A percentile compares a stretch with the other conserved stretches of the same genome.
Conservation (phyloP, 1,140 invertebrate genomes). For the Scaptomyza pallida region DNA sequence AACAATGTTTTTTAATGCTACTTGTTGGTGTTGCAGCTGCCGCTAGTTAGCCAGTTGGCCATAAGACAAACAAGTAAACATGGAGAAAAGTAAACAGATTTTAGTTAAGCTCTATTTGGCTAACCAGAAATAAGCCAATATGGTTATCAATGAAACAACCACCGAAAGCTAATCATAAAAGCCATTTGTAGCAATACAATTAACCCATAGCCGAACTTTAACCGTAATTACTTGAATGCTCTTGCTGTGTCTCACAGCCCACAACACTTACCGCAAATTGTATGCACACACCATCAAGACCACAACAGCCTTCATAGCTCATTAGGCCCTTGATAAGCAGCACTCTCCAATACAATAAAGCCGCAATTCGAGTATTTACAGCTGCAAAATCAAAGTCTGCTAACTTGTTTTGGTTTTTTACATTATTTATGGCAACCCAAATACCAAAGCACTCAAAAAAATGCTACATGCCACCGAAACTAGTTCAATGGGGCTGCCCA, state of each 20-base stretch:
- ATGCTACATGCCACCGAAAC: slow-evolving; percentile 72
- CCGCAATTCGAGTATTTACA: slow-evolving; percentile 25
- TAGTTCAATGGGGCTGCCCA: slow-evolving; percentile 78
- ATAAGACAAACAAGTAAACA: slow-evolving; percentile 40
- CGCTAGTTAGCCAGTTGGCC: slow-evolving; percentile 61
- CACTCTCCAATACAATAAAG: slow-evolving; percentile 26
- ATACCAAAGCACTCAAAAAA: slow-evolving; percentile 66
- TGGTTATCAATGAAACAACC: slow-evolving; percentile 18
- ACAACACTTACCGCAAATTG: slow-evolving; percentile 36
- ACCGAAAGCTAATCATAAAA: not conserved
- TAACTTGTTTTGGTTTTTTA: not conserved
- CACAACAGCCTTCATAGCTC: slow-evolving; percentile 65
- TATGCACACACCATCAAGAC: slow-evolving; percentile 14
- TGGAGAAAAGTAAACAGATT: slow-evolving; percentile 39
- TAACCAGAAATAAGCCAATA: slow-evolving; percentile 1
- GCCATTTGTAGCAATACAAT: slow-evolving; percentile 25
- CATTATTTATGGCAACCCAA: slow-evolving; percentile 65
- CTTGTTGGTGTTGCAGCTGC: slow-evolving; percentile 24
- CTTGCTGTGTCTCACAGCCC: not conserved
- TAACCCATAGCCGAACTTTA: slow-evolving; percentile 9
- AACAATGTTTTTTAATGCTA: slow-evolving; percentile 46
- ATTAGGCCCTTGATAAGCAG: slow-evolving; percentile 52
- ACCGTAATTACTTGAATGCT: slow-evolving; percentile 22
- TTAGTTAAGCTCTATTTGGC: slow-evolving; percentile 11
- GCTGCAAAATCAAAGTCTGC: slow-evolving; percentile 27